These are phyloP conservation scores for Volucella bombylans DNA, from an alignment of 2,888 invertebrate genomes.

Conservation along the genomic window DNA sequence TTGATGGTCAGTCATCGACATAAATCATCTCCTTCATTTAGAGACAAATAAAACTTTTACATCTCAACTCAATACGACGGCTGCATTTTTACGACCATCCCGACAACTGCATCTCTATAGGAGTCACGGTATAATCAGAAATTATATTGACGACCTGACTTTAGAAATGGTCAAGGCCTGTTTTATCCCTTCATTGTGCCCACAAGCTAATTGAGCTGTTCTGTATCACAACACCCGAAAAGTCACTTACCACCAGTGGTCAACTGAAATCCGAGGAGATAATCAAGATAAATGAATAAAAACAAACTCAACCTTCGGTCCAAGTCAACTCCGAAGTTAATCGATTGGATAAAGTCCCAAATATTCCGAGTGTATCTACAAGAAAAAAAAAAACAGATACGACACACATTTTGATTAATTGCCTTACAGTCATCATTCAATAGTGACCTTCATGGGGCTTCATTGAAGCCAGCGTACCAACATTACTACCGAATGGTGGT, in stretches of 20 bases:
- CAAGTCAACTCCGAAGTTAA: conserved; percentile 30
- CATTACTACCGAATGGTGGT: too few species aligned
- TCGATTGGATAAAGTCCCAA: conserved; percentile 41
- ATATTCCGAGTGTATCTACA: conserved; percentile 1
- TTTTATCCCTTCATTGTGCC: conserved; percentile 4
- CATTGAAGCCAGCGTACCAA: not conserved
- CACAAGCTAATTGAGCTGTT: conserved; percentile 29
- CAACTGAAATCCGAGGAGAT: conserved; percentile 1
- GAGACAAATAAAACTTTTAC: too few species aligned
- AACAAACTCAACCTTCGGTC: conserved; percentile 38
- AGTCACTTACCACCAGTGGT: not conserved
- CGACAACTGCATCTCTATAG: too few species aligned
- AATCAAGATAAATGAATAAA: conserved; percentile 39
- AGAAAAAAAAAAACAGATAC: conserved; percentile 5
- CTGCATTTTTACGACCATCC: too few species aligned
- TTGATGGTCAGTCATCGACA: too few species aligned
- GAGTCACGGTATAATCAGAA: too few species aligned
- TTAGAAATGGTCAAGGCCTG: conserved; percentile 2
- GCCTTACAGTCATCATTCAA: conserved; percentile 34
- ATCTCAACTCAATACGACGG: too few species aligned
- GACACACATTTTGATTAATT: conserved; percentile 50
- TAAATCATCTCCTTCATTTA: too few species aligned
- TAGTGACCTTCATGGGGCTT: conserved; percentile 26
- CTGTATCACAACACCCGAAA: not conserved
- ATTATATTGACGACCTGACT: not conserved